A percentile compares a stretch with the other conserved stretches of the same genome.
phyloP scores from a whole-genome alignment of 1,140 invertebrate genomes.

The Liolophura sinensis region DNA sequence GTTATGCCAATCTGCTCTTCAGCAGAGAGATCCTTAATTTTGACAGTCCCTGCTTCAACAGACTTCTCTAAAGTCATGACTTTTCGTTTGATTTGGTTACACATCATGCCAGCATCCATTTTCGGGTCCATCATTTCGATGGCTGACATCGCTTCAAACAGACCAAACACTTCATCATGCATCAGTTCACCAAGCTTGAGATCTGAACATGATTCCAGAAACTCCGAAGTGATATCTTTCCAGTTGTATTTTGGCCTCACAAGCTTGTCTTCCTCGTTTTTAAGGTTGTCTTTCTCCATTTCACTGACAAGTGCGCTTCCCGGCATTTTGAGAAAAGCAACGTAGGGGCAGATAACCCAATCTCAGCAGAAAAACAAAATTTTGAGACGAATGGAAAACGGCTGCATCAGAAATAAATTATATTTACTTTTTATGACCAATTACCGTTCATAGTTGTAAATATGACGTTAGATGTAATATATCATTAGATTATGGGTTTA shows the following conservation, averaged over 20 bases:
- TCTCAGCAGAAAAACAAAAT: no score
- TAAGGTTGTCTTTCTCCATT: no score
- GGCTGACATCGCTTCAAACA: slow-evolving; percentile 98
- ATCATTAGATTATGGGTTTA: no score
- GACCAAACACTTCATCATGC: slow-evolving; percentile 68
- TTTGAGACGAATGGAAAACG: no score
- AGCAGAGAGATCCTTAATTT: slow-evolving; percentile 70
- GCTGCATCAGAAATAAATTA: no score
- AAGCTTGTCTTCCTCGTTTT: background rate
- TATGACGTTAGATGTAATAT: no score
- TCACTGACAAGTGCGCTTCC: no score
- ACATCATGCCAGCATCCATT: slow-evolving; percentile 99
- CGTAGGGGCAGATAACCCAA: no score
- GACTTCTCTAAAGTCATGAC: slow-evolving; percentile 88
- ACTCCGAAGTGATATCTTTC: slow-evolving; percentile 45
- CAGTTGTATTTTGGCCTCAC: slow-evolving; percentile 29
- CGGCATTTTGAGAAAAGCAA: no score
- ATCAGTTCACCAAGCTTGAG: slow-evolving; percentile 45
- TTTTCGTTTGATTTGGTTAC: slow-evolving; percentile 75
- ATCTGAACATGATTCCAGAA: slow-evolving; percentile 33
- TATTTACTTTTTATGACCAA: no score
- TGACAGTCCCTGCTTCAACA: slow-evolving; percentile 74
- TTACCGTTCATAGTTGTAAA: no score
- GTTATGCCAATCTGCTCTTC: slow-evolving; percentile 76
- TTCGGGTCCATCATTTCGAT: slow-evolving; percentile 99